A percentile compares a stretch with the other conserved stretches of the same genome.
phyloP scores from a whole-genome alignment of 2,113 vertebrate species.

The Terrapene triunguis region DNA sequence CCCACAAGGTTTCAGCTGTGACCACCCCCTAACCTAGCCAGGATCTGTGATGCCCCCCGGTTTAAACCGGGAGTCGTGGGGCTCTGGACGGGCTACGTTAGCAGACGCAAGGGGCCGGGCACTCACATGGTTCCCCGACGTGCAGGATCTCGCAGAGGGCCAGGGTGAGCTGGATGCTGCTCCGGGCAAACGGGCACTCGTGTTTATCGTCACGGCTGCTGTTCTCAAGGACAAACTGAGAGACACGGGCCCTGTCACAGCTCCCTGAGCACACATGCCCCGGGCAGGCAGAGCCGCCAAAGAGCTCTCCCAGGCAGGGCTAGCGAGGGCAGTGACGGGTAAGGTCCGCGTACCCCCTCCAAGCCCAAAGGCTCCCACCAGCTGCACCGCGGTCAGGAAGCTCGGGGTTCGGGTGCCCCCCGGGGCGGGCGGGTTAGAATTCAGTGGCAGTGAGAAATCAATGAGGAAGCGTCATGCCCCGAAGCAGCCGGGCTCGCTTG shows the following conservation, averaged over 20 bases:
- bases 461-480: neutral
- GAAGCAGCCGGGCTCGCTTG: no score
- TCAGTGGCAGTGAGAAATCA: neutral
- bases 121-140: constrained; percentile 92
- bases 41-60: neutral
- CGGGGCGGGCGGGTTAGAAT: neutral
- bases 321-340: neutral
- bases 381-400: neutral
- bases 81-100: neutral
- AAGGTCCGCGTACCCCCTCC: neutral
- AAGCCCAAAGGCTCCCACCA: neutral
- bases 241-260: neutral
- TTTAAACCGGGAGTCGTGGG: neutral
- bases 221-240: constrained; percentile 96
- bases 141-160: constrained; percentile 95
- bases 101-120: neutral
- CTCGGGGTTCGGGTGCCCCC: no score
- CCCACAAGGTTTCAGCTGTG: no score
- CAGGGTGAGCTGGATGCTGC: constrained; percentile 96
- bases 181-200: constrained; percentile 94
- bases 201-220: constrained; percentile 98
- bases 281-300: neutral
- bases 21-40: neutral
- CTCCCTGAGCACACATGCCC: no score
- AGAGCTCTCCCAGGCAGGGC: neutral